Conservation (phyloP, 2,797 vertebrate genomes). For the Hemitrygon akajei region DNA sequence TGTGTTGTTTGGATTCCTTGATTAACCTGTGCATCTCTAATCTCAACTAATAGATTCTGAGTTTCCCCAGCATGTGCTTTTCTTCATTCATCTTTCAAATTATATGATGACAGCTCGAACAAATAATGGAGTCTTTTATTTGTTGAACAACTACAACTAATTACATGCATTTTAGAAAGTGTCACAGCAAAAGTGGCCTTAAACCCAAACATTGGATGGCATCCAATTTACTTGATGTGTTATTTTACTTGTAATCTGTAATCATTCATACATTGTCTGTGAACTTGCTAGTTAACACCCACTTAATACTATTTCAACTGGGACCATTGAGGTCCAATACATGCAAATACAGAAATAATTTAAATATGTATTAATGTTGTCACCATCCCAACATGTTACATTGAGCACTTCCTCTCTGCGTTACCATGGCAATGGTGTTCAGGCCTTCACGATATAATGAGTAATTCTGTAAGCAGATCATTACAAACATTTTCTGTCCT, state of each 20-base stretch:
- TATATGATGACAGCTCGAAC: neutral
- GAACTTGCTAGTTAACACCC: neutral
- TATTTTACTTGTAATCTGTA: neutral
- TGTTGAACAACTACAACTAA: conserved; percentile 7
- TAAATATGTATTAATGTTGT: neutral
- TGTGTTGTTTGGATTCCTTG: no score
- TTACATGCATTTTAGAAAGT: neutral
- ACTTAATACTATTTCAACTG: neutral
- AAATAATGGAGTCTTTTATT: neutral
- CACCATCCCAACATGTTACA: neutral
- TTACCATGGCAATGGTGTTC: conserved; percentile 14
- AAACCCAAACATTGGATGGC: neutral
- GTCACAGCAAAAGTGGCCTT: neutral
- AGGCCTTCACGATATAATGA: neutral
- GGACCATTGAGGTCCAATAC: neutral
- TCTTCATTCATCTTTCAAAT: neutral
- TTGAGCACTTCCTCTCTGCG: neutral
- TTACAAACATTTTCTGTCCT: neutral
- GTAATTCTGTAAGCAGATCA: neutral
- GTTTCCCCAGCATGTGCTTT: neutral
- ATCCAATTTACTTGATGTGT: neutral
- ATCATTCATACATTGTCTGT: neutral
- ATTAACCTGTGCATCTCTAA: neutral
- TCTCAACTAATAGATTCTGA: neutral
- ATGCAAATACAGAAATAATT: neutral